Conservation (phyloP, 2,797 vertebrate genomes). For the Dendrocincla tyrannina region DNA sequence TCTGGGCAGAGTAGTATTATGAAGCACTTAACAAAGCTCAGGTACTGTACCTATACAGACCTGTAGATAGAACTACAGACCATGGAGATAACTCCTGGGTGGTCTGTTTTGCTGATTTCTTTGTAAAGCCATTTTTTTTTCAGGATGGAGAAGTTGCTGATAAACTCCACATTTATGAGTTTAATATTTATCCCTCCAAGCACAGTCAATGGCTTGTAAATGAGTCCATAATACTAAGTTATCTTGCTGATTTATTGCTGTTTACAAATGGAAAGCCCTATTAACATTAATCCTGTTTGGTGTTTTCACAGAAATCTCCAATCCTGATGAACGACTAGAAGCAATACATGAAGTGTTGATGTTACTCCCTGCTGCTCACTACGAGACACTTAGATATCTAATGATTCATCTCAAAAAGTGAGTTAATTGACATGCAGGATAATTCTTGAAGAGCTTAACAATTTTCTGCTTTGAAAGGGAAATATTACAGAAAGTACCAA, state of each 20-base stretch:
- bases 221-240: slow-evolving; percentile 18
- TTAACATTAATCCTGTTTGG: slow-evolving; percentile 22
- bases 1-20: neutral
- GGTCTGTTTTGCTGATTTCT: neutral
- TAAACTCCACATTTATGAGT: neutral
- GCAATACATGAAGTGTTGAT: slow-evolving; percentile 91
- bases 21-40: neutral
- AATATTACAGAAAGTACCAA: neutral
- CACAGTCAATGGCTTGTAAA: slow-evolving; percentile 29
- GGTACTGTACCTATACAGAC: neutral
- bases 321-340: slow-evolving; percentile 91
- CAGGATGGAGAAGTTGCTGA: neutral
- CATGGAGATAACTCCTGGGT: neutral
- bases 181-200: slow-evolving; percentile 10
- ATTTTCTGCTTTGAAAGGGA: slow-evolving; percentile 33
- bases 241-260: slow-evolving; percentile 29
- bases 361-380: slow-evolving; percentile 95
- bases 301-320: slow-evolving; percentile 83
- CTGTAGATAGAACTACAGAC: neutral
- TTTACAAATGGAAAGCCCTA: neutral
- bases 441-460: neutral
- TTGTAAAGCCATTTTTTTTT: neutral
- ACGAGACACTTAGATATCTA: slow-evolving; percentile 90
- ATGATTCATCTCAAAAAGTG: slow-evolving; percentile 86
- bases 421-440: slow-evolving; percentile 47